phyloP scores from a whole-genome alignment of 2,113 vertebrate genomes.

The Chinchilla lanigera region DNA sequence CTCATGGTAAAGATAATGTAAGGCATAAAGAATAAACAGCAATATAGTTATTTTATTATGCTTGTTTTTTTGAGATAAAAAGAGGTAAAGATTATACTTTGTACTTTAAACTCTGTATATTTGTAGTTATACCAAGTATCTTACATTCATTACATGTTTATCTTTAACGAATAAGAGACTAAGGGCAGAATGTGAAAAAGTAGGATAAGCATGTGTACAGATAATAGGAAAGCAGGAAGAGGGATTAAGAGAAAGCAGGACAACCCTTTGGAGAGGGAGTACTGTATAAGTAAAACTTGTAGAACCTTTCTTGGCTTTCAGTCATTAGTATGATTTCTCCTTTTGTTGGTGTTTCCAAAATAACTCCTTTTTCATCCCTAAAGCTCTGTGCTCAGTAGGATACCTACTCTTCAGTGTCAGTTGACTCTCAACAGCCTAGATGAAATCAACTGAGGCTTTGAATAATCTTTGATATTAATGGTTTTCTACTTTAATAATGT shows the following conservation, averaged over 20 bases:
- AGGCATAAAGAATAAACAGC: neutral
- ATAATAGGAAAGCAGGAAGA: neutral
- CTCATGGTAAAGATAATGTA: neutral
- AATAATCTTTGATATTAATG: neutral
- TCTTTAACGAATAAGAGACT: neutral
- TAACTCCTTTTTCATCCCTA: slow-evolving; percentile 8
- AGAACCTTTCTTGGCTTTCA: slow-evolving; percentile 19
- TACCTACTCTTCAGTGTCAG: neutral
- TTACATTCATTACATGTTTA: neutral
- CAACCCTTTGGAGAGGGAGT: neutral
- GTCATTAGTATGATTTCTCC: neutral
- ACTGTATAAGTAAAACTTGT: slow-evolving; percentile 7
- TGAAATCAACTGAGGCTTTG: neutral
- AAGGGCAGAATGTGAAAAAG: neutral
- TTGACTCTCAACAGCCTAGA: neutral
- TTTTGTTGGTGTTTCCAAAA: neutral
- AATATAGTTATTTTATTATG: neutral
- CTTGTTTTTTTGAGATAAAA: slow-evolving; percentile 3
- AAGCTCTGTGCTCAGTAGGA: neutral
- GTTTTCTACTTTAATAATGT: neutral
- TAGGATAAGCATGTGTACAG: neutral
- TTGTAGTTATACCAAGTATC: neutral
- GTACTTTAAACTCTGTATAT: neutral
- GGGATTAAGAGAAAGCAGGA: neutral
- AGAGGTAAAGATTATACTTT: neutral